A percentile compares a stretch with the other conserved stretches of the same genome.
These are phyloP conservation scores for Saxicola maurus DNA, from an alignment of 2,797 vertebrate species.

Conservation along the genomic window DNA sequence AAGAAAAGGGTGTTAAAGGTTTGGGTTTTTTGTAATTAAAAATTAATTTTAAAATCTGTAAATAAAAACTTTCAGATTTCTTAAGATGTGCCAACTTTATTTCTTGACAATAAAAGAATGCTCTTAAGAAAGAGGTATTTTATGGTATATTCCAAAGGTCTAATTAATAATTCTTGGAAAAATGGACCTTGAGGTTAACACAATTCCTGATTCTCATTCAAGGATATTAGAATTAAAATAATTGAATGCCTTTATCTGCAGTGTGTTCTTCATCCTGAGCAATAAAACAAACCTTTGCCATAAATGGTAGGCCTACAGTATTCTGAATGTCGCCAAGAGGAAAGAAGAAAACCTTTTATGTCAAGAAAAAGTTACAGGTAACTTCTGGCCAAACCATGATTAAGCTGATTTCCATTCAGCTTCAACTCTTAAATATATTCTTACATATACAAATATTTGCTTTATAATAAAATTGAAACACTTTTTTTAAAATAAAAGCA, in stretches of 20 bases:
- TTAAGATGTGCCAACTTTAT: background rate
- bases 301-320: conserved; percentile 28
- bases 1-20: background rate
- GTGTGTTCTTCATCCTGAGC: background rate
- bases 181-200: background rate
- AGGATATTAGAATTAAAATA: background rate
- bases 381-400: conserved; percentile 1
- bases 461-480: background rate
- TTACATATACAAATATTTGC: background rate
- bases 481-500: background rate
- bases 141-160: background rate
- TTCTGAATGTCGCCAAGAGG: background rate
- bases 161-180: background rate
- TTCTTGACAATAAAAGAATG: background rate
- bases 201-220: background rate
- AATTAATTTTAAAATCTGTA: background rate
- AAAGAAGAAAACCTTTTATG: background rate
- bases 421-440: background rate
- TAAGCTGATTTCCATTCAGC: background rate
- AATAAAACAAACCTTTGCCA: background rate
- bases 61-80: background rate
- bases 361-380: background rate
- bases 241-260: background rate
- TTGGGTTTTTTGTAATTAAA: background rate
- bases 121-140: background rate